Base-by-base conservation (phyloP, 2,888 invertebrate species). In the Notocelia uddmanniana region DNA sequence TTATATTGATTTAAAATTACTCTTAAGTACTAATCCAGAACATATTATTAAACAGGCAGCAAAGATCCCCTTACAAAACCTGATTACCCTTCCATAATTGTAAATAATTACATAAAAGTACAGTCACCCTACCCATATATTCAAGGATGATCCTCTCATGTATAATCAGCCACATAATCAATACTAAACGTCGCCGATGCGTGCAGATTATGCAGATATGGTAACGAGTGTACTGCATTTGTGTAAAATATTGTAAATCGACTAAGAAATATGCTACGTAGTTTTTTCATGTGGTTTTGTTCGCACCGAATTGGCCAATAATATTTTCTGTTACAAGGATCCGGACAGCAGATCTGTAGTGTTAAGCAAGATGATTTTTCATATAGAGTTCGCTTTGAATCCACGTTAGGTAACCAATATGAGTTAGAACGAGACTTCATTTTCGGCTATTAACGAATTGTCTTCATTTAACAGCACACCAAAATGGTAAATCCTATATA, bases 151-250 rank as follows among this genome's bases (percentile, higher is more conserved):
- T 73, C 74, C 64, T 66, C 69, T 69, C 73, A 54, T 70, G 72
- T 75, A 77, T 73, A 73, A 73, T 75, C 74, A 75, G 70, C 73
- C 48, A 76, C 76, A 78, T 73, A 68, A 69, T 69, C 73, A 77
- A 78, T 76, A 75, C 76, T 75, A 72, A 78, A 76, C 67, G 76
- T 76, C 76, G 76, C 66, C 57, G 76, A 76, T 74, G 73, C 75
- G 69, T 70, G 69, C 68, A 69, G 78, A 78, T 79, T 75, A 78
- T 62, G 69, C 62, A 62, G 41, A 60, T 68, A 31, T 55, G 67
- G 45, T 26, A 18, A 18, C 19, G 48, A 69, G 54, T 57, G 48
- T 31, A 19, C 41, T 10, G 50, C 52, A 45, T 57, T 55, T 26
- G 31, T 26, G 34, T 31, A 63, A 41, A 55, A 55, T 69, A 63